Conservation (phyloP, 2,797 vertebrate species). For the Cichlasoma orientale region DNA sequence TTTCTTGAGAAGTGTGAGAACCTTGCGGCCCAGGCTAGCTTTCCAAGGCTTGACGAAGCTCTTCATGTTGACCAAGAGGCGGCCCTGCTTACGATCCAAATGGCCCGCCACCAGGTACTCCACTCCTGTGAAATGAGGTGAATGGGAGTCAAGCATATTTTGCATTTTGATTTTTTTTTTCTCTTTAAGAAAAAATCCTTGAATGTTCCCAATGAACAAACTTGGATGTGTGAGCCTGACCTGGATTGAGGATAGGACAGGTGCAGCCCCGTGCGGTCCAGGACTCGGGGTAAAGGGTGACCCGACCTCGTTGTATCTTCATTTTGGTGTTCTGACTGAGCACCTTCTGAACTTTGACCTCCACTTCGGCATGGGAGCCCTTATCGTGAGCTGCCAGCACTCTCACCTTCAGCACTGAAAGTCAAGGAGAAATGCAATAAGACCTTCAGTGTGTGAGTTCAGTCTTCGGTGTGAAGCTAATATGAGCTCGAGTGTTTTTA, state of each 20-base stretch:
- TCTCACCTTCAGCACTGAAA: slow-evolving; percentile 90
- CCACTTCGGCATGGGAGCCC: slow-evolving; percentile 95
- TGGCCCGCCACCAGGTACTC: slow-evolving; percentile 96
- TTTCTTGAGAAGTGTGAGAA: slow-evolving; percentile 89
- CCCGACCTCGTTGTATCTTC: slow-evolving; percentile 86
- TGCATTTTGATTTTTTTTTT: neutral
- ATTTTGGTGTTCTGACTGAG: slow-evolving; percentile 88
- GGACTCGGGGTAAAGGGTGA: slow-evolving; percentile 93
- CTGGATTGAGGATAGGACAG: slow-evolving; percentile 95
- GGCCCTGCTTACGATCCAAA: slow-evolving; percentile 86
- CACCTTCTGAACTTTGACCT: slow-evolving; percentile 95
- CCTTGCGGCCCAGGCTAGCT: slow-evolving; percentile 88
- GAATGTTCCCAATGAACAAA: neutral
- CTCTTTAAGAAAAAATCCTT: neutral
- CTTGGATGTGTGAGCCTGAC: slow-evolving; percentile 69
- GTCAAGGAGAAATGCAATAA: neutral
- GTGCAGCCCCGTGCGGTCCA: slow-evolving; percentile 97
- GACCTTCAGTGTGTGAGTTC: neutral
- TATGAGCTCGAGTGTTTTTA: neutral
- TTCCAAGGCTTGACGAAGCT: slow-evolving; percentile 97
- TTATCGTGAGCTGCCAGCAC: slow-evolving; percentile 97
- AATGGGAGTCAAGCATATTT: neutral
- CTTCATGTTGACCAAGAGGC: slow-evolving; percentile 96
- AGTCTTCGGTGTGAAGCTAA: too few species aligned
- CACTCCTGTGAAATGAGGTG: slow-evolving; percentile 78